phyloP scores from a whole-genome alignment of 1,140 invertebrate species.

The Coptotermes formosanus region DNA sequence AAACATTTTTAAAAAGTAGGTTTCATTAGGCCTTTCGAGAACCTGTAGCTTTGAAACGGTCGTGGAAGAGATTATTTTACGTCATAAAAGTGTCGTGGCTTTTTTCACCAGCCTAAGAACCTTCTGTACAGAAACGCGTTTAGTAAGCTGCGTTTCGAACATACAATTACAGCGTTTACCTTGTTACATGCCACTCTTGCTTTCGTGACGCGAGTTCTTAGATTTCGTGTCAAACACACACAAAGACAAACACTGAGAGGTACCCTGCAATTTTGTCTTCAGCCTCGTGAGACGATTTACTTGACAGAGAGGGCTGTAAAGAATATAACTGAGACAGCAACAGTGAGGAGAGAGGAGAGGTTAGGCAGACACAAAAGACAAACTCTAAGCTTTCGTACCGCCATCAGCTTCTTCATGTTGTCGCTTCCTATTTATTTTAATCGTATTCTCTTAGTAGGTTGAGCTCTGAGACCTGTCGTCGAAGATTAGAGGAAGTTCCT shows the following conservation, averaged over 20 bases:
- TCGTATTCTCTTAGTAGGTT: background rate
- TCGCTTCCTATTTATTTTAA: slow-evolving; percentile 7
- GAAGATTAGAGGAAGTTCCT: slow-evolving; percentile 4
- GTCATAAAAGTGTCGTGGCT: too few relatives aligned
- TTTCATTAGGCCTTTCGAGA: too few relatives aligned
- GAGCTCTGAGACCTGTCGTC: background rate
- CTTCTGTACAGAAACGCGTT: too few relatives aligned
- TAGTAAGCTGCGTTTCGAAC: too few relatives aligned
- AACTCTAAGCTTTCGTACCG: background rate
- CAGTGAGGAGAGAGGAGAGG: too few relatives aligned
- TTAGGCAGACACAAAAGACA: background rate
- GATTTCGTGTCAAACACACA: background rate
- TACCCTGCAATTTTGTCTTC: background rate
- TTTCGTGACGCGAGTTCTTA: background rate
- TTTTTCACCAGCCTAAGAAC: too few relatives aligned
- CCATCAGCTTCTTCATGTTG: background rate
- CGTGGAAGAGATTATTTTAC: too few relatives aligned
- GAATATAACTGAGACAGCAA: background rate
- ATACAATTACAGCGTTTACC: background rate
- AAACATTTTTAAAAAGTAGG: too few relatives aligned
- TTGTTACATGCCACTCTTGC: background rate
- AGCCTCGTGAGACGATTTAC: background rate
- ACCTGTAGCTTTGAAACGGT: too few relatives aligned
- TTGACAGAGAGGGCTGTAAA: background rate
- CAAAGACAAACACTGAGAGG: background rate